Evolutionary conservation across 2,888 invertebrate species (phyloP), one percentile per base, ranked within the genome.

Genomic region (Rotaria socialis): DNA sequence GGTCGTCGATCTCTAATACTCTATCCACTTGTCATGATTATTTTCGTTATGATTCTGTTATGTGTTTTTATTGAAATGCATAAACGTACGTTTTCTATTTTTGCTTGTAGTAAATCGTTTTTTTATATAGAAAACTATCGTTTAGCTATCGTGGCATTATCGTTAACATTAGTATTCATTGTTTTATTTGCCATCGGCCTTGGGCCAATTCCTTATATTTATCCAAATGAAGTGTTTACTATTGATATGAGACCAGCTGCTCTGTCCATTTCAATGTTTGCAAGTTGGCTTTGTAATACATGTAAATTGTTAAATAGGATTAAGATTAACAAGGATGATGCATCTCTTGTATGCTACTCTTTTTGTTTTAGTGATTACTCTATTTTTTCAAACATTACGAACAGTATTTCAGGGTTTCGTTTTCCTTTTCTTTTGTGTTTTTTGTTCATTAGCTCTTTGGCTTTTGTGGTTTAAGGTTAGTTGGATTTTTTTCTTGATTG

Each of bases 1-100:
- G 84, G 84, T 27, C 84, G 84, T 27, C 50, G 84, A 27, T 16
- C 55, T 1, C 27, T 84, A 27, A 84, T 55, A 43, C 84, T 84
- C 11, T 84, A 27, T 67, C 27, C 67, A 67, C 67, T 67, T 67
- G 35, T 27, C 27, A 67, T 35, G 6, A 67, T 67, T 35, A 67
- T 27, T 16, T 67, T 67, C 16, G 24, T 67, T 35, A 35, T 67
- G 67, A 35, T 67, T 35, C 27, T 67, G 6, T 27, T 67, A 11
- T 67, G 67, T 35, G 27, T 67, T 6, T 67, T 67, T 35, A 10
- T 67, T 16, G 27, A 67, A 67, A 67, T 27, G 35, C 35, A 67
- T 27, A 27, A 27, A 67, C 35, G 67, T 67, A 67, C 35, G 67
- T 67, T 3, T 27, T 35, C 16, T 27, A 52, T 52, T 11, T 52